A percentile compares a stretch with the other conserved stretches of the same genome.
phyloP scores from a whole-genome alignment of 2,797 vertebrate species.

The Gymnoscopelus microlampas region DNA sequence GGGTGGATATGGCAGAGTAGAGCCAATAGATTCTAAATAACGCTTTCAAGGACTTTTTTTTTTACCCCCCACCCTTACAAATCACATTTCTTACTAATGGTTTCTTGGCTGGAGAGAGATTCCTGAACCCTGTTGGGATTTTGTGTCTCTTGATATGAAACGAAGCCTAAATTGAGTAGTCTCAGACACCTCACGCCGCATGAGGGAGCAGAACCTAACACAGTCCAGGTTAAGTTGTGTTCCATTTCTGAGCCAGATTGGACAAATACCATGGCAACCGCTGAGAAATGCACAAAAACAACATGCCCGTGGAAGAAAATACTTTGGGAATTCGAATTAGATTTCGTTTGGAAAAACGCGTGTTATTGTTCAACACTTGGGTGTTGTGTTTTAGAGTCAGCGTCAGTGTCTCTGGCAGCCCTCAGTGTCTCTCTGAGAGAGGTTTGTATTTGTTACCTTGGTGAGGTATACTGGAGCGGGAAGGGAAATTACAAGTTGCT shows the following conservation, averaged over 20 bases:
- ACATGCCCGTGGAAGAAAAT: constrained; percentile 35
- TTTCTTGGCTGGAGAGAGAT: constrained; percentile 40
- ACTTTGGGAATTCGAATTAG: background rate
- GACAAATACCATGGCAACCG: constrained; percentile 49
- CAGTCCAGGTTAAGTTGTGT: constrained; percentile 15
- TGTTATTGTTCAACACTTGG: constrained; percentile 9
- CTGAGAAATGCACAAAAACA: constrained; percentile 41
- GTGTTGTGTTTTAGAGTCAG: constrained; percentile 16
- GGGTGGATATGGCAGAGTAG: constrained; percentile 3
- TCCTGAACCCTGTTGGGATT: constrained; percentile 37
- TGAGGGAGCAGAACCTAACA: constrained; percentile 9
- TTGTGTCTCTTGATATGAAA: constrained; percentile 4
- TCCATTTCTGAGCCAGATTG: constrained; percentile 17
- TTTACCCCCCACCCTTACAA: constrained; percentile 12
- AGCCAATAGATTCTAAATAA: constrained; percentile 16
- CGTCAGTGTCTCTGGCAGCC: constrained; percentile 12
- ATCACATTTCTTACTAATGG: constrained; percentile 45
- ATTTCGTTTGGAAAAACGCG: constrained; percentile 25
- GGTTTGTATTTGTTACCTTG: constrained; percentile 3
- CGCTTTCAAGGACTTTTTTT: constrained; percentile 11
- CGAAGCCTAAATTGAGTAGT: constrained; percentile 19
- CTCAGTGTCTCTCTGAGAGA: background rate
- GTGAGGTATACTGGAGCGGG: constrained; percentile 13
- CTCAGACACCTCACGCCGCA: constrained; percentile 25
- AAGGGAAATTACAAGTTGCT: constrained; percentile 57